Evolutionary conservation across 2,113 vertebrate genomes (phyloP), one percentile per base, ranked within the genome.

Genomic region (Gymnogyps californianus): DNA sequence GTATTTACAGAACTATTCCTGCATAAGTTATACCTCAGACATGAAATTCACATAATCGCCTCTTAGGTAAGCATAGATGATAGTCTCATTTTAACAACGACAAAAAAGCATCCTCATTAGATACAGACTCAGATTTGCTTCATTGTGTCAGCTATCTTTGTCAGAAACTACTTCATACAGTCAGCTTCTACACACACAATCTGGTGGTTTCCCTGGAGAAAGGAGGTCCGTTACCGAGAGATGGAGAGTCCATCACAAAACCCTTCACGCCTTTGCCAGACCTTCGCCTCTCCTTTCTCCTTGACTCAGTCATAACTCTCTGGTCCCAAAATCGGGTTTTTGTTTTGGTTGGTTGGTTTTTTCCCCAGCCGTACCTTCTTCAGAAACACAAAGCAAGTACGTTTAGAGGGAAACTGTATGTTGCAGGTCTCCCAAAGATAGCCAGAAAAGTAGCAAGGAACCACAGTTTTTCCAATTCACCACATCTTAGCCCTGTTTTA

Each of bases 1-100:
- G 97, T 98, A 98, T 98, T 98, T 98, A 98, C 98, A 99, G 96
- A 99, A 97, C 98, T 97, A 98, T 98, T 98, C 98, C 98, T 98
- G 98, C 98, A 98, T 98, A 98, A 98, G 97, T 98, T 98, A 98
- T 98, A 98, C 97, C 98, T 98, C 98, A 97, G 97, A 98, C 98
- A 98, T 98, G 96, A 98, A 97, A 98, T 97, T 98, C 98, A 98
- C 97, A 96, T 98, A 98, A 98, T 97, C 95, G 96, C 96, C 97
- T 98, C 95, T 97, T 96, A 95, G 93, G 97, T 97, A 98, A 98
- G 98, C 96, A 98, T 96, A 98, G 96, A 96, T 98, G 98, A 98
- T 98, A 98, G 97, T 98, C 98, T 98, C 94, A 96, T 96, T 96
- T 92, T 40, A 96, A 96, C 94, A 94, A 95, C 97, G 96, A 98